Base-by-base conservation (phyloP, 1,140 invertebrate species). In the Adelges cooleyi region DNA sequence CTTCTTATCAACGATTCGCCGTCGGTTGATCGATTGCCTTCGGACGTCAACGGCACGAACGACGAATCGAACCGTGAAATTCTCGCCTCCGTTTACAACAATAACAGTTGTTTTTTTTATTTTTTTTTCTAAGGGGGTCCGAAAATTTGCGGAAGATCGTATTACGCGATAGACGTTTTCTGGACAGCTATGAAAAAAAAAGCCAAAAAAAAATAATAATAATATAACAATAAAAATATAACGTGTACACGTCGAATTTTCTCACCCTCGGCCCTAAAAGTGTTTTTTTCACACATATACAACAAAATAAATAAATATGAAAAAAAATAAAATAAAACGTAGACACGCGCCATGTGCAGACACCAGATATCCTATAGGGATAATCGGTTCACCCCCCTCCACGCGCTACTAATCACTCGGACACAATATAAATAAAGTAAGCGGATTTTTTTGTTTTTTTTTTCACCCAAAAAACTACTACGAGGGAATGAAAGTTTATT, bases 401-500 rank as follows among this genome's bases (percentile, higher is more conserved):
- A 18, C 11, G 17, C 56, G 15, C 56, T 62, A 62, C 56, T 62
- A 62, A 62, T 62, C 56, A 48, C 56, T 62, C 56, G 56, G 56
- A 62, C 56, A 62, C 56, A 62, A 62, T n/a, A n/a, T n/a, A n/a
- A n/a, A n/a, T 62, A 62, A 62, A 46, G 33, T 62, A 62, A 62
- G 56, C 56, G 38, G 56, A 62, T 62, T 62, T 62, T 59, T 62
- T 48, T 9, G 4, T 42, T 25, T 4, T 38, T 13, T 6, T 44
- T 44, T 44, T n/a, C n/a, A 44, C 40, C 11, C 18, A 40, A 38
- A 53, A 20, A 52, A 52, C 8, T 11, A 10, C 33, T 15, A 6
- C 49, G 25, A 52, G n/a, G 27, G 50, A 44, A 46, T 40, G n/a
- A 46, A 25, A 48, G 56, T 62, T 62, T 62, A 62, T 62, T 62